These are phyloP conservation scores for Tetrapedia diversipes DNA, from an alignment of 2,888 invertebrate genomes.

Conservation along the genomic window DNA sequence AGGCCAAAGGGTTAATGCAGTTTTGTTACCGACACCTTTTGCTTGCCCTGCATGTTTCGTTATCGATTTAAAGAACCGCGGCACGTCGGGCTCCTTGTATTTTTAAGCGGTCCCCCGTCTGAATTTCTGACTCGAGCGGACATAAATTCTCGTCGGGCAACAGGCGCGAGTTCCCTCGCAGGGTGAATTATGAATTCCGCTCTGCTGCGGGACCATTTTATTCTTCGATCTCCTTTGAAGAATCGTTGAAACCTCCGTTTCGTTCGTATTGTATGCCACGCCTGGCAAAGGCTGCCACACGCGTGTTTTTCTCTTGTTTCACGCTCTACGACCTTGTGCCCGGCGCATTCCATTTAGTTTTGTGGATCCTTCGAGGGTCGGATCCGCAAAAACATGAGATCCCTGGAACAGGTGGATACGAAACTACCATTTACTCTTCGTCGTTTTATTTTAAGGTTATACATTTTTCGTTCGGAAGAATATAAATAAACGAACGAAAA, in stretches of 20 bases:
- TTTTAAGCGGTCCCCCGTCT: slow-evolving; percentile 49
- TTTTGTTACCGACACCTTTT: neutral
- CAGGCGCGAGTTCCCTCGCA: slow-evolving; percentile 45
- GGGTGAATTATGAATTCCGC: slow-evolving; percentile 52
- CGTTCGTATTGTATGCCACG: slow-evolving; percentile 28
- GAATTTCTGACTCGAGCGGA: slow-evolving; percentile 48
- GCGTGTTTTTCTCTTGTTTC: slow-evolving; percentile 13
- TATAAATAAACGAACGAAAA: neutral
- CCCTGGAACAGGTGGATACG: slow-evolving; percentile 14
- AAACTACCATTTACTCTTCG: neutral
- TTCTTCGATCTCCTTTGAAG: slow-evolving; percentile 52
- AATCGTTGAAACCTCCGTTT: slow-evolving; percentile 45
- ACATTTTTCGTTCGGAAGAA: neutral
- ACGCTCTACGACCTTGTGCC: slow-evolving; percentile 33
- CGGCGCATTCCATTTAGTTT: slow-evolving; percentile 41
- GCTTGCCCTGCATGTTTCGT: neutral
- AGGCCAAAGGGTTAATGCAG: too few relatives aligned
- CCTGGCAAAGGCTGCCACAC: slow-evolving; percentile 24
- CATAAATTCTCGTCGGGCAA: slow-evolving; percentile 49
- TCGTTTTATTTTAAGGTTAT: neutral
- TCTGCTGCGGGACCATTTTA: slow-evolving; percentile 25
- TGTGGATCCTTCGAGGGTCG: slow-evolving; percentile 11
- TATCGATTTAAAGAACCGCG: slow-evolving; percentile 52
- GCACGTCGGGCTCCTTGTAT: slow-evolving; percentile 55
- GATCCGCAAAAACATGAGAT: slow-evolving; percentile 22